Evolutionary conservation across 1,140 invertebrate genomes (phyloP), one percentile per base, ranked within the genome.

Genomic region (Platyura marginata): DNA sequence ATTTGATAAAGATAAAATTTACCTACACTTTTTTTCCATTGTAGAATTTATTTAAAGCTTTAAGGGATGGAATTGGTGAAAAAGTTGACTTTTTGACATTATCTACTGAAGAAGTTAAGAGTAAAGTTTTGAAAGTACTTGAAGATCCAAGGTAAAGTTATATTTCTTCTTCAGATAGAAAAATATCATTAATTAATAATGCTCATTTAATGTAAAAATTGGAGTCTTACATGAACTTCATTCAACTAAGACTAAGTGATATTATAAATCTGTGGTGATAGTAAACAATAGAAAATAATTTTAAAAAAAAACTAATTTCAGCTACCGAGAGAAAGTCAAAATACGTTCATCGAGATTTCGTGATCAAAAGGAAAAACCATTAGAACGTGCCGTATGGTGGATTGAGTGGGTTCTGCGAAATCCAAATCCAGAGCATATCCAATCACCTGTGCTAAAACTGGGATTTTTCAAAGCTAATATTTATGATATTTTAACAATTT

Each of bases 401-500:
- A 53, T 67, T 18, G 65, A 68, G 50, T 65, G 68, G 47, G 59
- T 68, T n/a, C 42, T 68, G 16, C 59, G 67, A 48, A 64, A 67
- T 56, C 53, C 60, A 11, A 50, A 59, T 39, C 56, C 60, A 19
- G 47, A 45, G 42, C 57, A 64, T 51, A 55, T 64, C 9, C 33
- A 44, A 42, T 32, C 35, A 18, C 35, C 35, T 11, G 11, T 25
- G 20, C 22, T 38, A 16, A 21, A 38, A n/a, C 20, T 44, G 8
- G 36, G 36, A 9, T 44, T 29, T 29, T 25, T 44, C 15, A 23
- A n/a, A 11, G 22, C 22, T 4, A 25, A 44, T 32, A n/a, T n/a
- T n/a, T n/a, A n/a, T n/a, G n/a, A n/a, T n/a, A n/a, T n/a, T n/a
- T n/a, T n/a, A n/a, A n/a, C n/a, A n/a, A n/a, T n/a, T n/a, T n/a